Evolutionary conservation across 2,113 vertebrate genomes (phyloP).

Genomic region (Aix galericulata): DNA sequence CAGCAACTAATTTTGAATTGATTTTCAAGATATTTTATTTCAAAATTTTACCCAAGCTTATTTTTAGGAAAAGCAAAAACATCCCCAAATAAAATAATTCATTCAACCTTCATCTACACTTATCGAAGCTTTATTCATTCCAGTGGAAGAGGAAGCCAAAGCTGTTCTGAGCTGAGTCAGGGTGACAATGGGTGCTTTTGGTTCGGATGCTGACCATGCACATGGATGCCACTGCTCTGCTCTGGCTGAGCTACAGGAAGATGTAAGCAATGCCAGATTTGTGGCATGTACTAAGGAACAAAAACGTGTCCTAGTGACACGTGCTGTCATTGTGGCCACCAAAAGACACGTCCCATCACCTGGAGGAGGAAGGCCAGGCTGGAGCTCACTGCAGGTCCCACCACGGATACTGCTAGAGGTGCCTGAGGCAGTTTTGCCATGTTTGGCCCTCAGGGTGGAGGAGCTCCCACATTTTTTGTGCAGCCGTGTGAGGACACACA

Average conservation of each 20-base stretch:
- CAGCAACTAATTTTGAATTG: not conserved
- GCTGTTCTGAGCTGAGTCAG: not conserved
- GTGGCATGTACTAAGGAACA: accelerated
- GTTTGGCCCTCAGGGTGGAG: not conserved
- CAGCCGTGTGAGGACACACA: slow-evolving; percentile 9
- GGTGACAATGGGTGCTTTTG: not conserved
- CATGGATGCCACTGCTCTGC: not conserved
- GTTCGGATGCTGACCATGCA: not conserved
- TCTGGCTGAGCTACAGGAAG: not conserved
- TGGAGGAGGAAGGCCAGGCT: not conserved
- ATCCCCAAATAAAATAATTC: not conserved
- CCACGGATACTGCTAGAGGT: accelerated
- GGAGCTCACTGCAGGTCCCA: not conserved
- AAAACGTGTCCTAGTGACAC: accelerated
- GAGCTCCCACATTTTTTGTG: not conserved
- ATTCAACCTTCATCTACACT: not conserved
- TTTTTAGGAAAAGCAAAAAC: not conserved
- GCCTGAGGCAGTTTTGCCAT: not conserved
- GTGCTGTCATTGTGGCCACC: accelerated
- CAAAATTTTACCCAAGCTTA: not conserved
- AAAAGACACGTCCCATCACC: not conserved
- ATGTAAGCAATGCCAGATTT: not conserved
- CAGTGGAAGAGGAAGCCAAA: not conserved
- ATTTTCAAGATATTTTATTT: not conserved
- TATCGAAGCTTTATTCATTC: not conserved